Conservation (phyloP, 2,797 vertebrate genomes). For the Orestias chungarensis region DNA sequence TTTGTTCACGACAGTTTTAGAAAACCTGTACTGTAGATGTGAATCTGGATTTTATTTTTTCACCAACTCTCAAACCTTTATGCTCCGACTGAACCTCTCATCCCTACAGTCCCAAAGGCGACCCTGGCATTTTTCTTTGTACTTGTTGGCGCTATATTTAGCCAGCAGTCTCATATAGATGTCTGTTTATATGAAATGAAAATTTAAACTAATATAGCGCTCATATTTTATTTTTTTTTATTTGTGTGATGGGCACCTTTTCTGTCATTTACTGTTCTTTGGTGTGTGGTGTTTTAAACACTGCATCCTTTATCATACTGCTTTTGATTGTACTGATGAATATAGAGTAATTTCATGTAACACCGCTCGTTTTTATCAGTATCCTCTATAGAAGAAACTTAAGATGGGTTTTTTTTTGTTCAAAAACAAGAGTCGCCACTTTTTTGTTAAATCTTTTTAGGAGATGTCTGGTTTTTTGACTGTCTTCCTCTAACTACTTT, state of each 20-base stretch:
- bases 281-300: constrained; percentile 66
- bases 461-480: constrained; percentile 48
- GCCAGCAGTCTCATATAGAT: constrained; percentile 64
- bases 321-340: constrained; percentile 72
- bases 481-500: constrained; percentile 69
- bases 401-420: constrained; percentile 24
- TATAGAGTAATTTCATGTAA: constrained; percentile 66
- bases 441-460: constrained; percentile 27
- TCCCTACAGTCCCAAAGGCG: constrained; percentile 65
- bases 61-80: constrained; percentile 61
- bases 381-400: constrained; percentile 43
- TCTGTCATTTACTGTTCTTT: constrained; percentile 35
- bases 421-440: constrained; percentile 30
- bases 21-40: constrained; percentile 59
- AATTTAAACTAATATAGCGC: constrained; percentile 71
- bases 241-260: constrained; percentile 78
- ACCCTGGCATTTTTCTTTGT: constrained; percentile 65
- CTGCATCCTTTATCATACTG: constrained; percentile 58
- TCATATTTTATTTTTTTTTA: constrained; percentile 65
- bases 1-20: constrained; percentile 23
- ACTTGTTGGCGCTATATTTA: constrained; percentile 67
- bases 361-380: constrained; percentile 39
- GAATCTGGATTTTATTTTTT: constrained; percentile 58
- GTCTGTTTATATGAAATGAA: constrained; percentile 73
- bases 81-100: constrained; percentile 64